Conservation (phyloP, 2,797 vertebrate genomes). For the Chrysocyon brachyurus region DNA sequence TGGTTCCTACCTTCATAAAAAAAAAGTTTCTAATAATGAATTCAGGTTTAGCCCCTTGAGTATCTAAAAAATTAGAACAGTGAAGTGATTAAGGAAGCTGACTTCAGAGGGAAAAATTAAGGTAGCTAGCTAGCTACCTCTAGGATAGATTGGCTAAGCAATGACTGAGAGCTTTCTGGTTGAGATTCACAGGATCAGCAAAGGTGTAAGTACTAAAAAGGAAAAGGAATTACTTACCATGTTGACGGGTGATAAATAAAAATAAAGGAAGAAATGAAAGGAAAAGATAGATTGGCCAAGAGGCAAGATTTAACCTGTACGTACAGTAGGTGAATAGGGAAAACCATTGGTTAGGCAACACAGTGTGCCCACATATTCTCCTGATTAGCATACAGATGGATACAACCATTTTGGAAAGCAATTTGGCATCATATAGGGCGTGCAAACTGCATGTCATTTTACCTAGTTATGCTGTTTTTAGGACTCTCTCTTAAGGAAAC, state of each 20-base stretch:
- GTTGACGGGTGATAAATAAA: constrained; percentile 44
- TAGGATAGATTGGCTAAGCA: neutral
- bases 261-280: constrained; percentile 46
- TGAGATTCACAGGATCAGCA: constrained; percentile 25
- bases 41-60: constrained; percentile 80
- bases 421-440: neutral
- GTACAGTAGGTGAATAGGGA: neutral
- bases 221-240: constrained; percentile 28
- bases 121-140: neutral
- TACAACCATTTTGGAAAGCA: neutral
- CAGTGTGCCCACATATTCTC: neutral
- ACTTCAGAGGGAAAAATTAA: constrained; percentile 70
- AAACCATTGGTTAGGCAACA: neutral
- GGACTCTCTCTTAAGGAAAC: constrained; percentile 50
- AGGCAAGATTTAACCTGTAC: constrained; percentile 11
- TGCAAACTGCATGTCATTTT: neutral
- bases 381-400: neutral
- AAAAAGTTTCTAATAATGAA: constrained; percentile 79
- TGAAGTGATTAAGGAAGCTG: constrained; percentile 75
- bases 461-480: neutral
- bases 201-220: constrained; percentile 20
- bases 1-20: constrained; percentile 47
- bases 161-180: constrained; percentile 59
- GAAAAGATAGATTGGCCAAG: neutral
- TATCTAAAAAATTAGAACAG: constrained; percentile 79